These are phyloP conservation scores for Temnothorax unifasciatus DNA, from an alignment of 2,888 invertebrate genomes.

Conservation along the genomic window DNA sequence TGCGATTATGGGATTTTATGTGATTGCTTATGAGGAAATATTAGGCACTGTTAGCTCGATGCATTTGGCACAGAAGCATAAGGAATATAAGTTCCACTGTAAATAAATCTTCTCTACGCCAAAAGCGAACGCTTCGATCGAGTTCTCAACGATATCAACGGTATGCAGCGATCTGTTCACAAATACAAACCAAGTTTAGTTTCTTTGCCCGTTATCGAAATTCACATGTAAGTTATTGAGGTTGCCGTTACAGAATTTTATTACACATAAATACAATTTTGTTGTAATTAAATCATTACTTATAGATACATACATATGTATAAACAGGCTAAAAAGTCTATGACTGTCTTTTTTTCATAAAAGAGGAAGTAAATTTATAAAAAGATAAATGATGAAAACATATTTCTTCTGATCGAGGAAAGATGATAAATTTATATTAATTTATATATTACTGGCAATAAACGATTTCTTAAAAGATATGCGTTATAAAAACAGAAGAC, in stretches of 20 bases:
- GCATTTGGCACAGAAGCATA: slow-evolving; percentile 16
- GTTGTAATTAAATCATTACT: too few relatives aligned
- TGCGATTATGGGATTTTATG: slow-evolving; percentile 55
- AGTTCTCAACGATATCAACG: slow-evolving; percentile 12
- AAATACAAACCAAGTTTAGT: not conserved
- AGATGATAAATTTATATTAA: not conserved
- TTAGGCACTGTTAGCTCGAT: slow-evolving; percentile 30
- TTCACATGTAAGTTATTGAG: not conserved
- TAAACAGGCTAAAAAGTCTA: not conserved
- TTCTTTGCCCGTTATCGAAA: not conserved
- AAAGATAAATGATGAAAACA: not conserved
- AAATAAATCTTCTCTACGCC: slow-evolving; percentile 14
- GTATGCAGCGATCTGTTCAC: not conserved
- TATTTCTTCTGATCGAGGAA: not conserved
- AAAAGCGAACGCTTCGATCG: not conserved
- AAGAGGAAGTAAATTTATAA: not conserved
- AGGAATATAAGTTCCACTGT: not conserved
- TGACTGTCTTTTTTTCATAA: not conserved
- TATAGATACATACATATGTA: not conserved
- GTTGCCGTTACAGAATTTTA: not conserved
- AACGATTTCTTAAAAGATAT: not conserved
- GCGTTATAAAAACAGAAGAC: not conserved
- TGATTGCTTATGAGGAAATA: slow-evolving; percentile 46
- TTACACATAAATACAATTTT: not conserved
- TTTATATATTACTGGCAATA: not conserved